phyloP scores from a whole-genome alignment of 1,140 invertebrate genomes.

The Rhyzopertha dominica region DNA sequence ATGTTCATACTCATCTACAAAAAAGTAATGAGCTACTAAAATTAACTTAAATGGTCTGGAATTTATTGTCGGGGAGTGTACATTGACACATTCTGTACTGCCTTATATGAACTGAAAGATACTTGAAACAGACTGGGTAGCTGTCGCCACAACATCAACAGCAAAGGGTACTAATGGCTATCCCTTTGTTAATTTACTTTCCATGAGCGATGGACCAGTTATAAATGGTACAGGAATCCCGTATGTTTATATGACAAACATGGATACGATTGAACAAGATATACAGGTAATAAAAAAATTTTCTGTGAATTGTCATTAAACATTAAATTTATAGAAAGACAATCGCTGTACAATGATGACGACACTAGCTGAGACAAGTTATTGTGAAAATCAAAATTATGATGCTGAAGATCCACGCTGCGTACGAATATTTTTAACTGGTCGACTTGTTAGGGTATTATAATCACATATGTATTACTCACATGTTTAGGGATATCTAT shows the following conservation, averaged over 20 bases:
- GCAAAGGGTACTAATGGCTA: conserved; percentile 55
- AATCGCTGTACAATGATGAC: conserved; percentile 62
- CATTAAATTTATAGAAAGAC: conserved; percentile 51
- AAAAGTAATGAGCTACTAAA: too few species aligned
- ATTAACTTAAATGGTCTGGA: too few species aligned
- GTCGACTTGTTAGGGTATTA: conserved; percentile 61
- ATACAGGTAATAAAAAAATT: conserved; percentile 49
- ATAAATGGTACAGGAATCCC: conserved; percentile 67
- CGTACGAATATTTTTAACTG: conserved; percentile 66
- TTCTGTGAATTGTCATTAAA: conserved; percentile 2
- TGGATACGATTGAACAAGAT: conserved; percentile 72
- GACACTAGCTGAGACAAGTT: conserved; percentile 61
- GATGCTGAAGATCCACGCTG: conserved; percentile 80
- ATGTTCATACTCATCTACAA: too few species aligned
- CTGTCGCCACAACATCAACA: conserved; percentile 68
- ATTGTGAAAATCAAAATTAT: conserved; percentile 56
- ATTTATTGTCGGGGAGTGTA: too few species aligned
- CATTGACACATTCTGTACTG: too few species aligned
- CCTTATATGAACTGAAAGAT: too few species aligned
- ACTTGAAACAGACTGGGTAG: conserved; percentile 71
- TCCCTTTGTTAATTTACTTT: conserved; percentile 71
- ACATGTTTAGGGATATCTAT: conserved; percentile 4
- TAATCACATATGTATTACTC: conserved; percentile 5
- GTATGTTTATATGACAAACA: conserved; percentile 69
- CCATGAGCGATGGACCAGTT: conserved; percentile 64